These are phyloP conservation scores for Stegostoma tigrinum DNA, from an alignment of 2,113 vertebrate genomes.

Conservation along the genomic window DNA sequence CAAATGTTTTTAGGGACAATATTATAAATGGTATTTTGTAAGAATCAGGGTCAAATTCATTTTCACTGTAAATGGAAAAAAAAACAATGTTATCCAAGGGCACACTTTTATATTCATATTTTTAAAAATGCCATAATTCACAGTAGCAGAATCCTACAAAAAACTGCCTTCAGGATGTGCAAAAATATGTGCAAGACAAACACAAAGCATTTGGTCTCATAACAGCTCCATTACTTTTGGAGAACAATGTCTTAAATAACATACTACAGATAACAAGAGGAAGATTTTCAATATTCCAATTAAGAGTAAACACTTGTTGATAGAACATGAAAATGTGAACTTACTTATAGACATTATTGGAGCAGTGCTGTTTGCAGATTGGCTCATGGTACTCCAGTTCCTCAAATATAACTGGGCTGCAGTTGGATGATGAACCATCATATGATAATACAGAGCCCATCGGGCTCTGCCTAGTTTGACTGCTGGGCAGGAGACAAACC, in stretches of 20 bases:
- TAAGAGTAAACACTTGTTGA: no score
- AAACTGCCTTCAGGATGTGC: background rate
- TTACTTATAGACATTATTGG: conserved; percentile 77
- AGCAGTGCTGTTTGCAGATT: conserved; percentile 79
- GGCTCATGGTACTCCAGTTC: conserved; percentile 93
- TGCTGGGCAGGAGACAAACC: conserved; percentile 80
- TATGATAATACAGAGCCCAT: conserved; percentile 84
- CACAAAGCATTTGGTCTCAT: background rate
- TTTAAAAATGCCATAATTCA: background rate
- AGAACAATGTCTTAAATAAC: background rate
- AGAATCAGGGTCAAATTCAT: conserved; percentile 89
- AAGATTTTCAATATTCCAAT: background rate
- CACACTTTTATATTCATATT: background rate
- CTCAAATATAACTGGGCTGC: conserved; percentile 90
- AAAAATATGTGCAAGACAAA: background rate
- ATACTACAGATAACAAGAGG: background rate
- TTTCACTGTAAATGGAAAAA: conserved; percentile 62
- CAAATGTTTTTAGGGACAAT: conserved; percentile 78
- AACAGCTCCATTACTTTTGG: background rate
- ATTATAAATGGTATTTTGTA: conserved; percentile 85
- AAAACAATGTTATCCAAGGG: background rate
- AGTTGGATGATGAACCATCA: conserved; percentile 76
- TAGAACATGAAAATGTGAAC: background rate
- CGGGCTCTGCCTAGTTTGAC: conserved; percentile 82
- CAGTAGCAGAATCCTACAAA: background rate